Conservation (phyloP, 2,113 vertebrate genomes). For the Ranitomeya variabilis region DNA sequence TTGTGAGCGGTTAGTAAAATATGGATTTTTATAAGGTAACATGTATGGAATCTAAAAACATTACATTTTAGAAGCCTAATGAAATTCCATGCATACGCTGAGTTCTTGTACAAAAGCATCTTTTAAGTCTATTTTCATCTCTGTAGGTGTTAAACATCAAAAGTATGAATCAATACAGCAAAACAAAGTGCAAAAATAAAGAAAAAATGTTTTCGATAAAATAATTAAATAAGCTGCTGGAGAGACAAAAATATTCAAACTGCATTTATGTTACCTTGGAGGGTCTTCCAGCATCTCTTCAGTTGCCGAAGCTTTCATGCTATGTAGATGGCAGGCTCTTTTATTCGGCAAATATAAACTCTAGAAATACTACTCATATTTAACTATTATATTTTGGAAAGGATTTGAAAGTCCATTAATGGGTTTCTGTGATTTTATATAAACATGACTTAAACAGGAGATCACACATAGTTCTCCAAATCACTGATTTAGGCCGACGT, state of each 20-base stretch:
- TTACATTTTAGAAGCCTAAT: slow-evolving; percentile 22
- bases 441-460: neutral
- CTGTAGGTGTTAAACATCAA: slow-evolving; percentile 50
- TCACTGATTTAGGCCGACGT: too few relatives aligned
- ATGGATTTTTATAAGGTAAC: neutral
- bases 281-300: neutral
- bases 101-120: slow-evolving; percentile 17
- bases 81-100: slow-evolving; percentile 41
- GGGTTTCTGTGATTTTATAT: neutral
- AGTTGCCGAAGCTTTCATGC: neutral
- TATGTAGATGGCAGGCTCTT: neutral
- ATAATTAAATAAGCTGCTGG: slow-evolving; percentile 12
- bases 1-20: neutral
- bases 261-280: neutral
- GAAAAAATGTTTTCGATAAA: slow-evolving; percentile 3
- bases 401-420: neutral
- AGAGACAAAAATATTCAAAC: neutral
- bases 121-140: slow-evolving; percentile 53
- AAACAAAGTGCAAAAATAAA: slow-evolving; percentile 41
- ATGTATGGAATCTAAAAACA: slow-evolving; percentile 1
- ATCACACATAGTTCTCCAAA: neutral
- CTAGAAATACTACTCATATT: neutral
- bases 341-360: neutral
- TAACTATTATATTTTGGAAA: neutral
- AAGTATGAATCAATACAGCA: slow-evolving; percentile 39